Percentiles rank a stretch among this genome's conserved stretches.
Evolutionary conservation across 2,888 invertebrate genomes (phyloP).

Genomic region (Protophormia terraenovae): DNA sequence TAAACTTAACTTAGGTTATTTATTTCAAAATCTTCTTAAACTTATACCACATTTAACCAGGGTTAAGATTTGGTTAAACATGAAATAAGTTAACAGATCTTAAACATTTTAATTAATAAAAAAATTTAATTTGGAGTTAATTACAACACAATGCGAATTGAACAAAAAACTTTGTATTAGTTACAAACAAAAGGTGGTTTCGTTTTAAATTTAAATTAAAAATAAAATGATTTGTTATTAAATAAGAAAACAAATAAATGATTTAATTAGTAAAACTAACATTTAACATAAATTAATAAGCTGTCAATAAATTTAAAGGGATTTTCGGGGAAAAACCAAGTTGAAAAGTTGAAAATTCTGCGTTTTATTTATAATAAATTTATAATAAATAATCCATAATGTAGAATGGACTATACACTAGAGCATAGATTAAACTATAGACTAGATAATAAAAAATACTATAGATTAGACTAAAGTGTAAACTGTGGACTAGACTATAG

Average conservation of each 20-base stretch:
- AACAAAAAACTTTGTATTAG: slow-evolving; percentile 35
- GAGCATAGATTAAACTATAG: no score
- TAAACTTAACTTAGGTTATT: slow-evolving; percentile 15
- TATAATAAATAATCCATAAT: no score
- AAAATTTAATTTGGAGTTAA: slow-evolving; percentile 41
- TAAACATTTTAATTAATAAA: slow-evolving; percentile 29
- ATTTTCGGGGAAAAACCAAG: no score
- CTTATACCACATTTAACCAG: no score
- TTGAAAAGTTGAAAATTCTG: no score
- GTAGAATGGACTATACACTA: no score
- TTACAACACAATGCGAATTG: slow-evolving; percentile 51
- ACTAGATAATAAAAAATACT: no score
- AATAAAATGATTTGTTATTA: neutral
- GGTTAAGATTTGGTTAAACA: no score
- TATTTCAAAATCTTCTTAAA: neutral
- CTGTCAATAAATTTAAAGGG: neutral
- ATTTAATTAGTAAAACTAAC: slow-evolving; percentile 23
- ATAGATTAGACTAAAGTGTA: no score
- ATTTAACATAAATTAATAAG: slow-evolving; percentile 46
- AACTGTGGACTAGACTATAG: no score
- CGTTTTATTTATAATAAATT: no score
- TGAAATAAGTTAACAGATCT: no score
- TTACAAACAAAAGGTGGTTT: slow-evolving; percentile 28
- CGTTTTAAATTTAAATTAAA: neutral
- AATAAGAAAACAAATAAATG: neutral